Evolutionary conservation across 2,113 vertebrate species (phyloP).

Genomic region (Meleagris gallopavo): DNA sequence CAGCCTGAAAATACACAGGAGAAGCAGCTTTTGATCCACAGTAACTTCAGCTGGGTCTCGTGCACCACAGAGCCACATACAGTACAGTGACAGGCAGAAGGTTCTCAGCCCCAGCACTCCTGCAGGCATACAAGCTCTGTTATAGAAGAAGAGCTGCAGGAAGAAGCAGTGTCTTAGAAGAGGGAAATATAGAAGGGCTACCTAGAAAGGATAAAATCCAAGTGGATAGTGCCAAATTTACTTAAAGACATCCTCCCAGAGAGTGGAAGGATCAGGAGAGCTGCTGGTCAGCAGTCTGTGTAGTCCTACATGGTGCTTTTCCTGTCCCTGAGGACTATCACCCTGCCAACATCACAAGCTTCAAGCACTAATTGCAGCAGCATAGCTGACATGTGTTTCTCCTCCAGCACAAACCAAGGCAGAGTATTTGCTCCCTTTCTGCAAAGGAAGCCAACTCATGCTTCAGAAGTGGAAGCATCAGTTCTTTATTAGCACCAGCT

Average conservation of each 20-base stretch:
- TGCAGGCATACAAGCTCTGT: background rate
- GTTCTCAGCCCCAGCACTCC: accelerated
- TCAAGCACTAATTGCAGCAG: background rate
- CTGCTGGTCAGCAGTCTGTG: background rate
- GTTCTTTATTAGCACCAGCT: slow-evolving; percentile 38
- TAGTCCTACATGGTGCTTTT: background rate
- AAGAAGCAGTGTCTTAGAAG: background rate
- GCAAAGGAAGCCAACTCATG: background rate
- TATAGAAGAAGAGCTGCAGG: background rate
- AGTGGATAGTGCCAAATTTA: background rate
- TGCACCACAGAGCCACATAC: background rate
- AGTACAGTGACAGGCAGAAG: background rate
- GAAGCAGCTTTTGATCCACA: background rate
- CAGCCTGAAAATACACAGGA: background rate
- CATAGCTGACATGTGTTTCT: background rate
- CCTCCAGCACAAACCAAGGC: background rate
- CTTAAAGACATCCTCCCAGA: background rate
- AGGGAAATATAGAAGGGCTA: background rate
- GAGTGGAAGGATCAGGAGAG: background rate
- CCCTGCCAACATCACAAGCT: background rate
- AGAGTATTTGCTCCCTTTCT: background rate
- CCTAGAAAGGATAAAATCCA: background rate
- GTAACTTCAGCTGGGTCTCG: background rate
- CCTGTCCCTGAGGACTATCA: background rate
- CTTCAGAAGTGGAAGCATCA: background rate